Percentiles rank a stretch among this genome's conserved stretches.
phyloP scores from a whole-genome alignment of 2,888 invertebrate genomes.

The Drosophila ezoana region DNA sequence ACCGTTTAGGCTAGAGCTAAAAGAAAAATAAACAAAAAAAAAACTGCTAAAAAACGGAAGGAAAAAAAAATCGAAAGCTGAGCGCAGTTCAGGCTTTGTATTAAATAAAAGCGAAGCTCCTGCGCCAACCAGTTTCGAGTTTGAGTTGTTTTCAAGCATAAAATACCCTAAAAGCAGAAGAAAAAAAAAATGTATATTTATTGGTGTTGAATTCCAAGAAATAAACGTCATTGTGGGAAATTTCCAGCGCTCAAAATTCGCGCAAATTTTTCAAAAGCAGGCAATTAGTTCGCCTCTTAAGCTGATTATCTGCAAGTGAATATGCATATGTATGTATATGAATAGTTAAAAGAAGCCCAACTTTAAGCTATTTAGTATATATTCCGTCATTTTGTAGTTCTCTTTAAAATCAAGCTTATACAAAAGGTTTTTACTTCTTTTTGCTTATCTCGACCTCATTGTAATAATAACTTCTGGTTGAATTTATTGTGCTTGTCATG shows the following conservation, averaged over 20 bases:
- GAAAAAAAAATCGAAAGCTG: slow-evolving; percentile 39
- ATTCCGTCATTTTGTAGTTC: no score
- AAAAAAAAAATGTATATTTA: slow-evolving; percentile 28
- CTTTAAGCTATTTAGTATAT: background rate
- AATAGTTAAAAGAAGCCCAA: background rate
- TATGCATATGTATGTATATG: background rate
- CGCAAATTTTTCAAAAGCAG: slow-evolving; percentile 5
- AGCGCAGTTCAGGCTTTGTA: slow-evolving; percentile 29
- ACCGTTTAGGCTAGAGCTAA: slow-evolving; percentile 38
- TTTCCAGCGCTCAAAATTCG: slow-evolving; percentile 39
- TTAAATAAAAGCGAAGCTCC: slow-evolving; percentile 61
- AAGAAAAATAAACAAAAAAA: slow-evolving; percentile 10
- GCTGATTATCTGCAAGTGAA: slow-evolving; percentile 10
- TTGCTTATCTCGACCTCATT: background rate
- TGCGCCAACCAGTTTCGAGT: slow-evolving; percentile 56
- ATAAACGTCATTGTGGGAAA: slow-evolving; percentile 52
- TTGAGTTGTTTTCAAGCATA: slow-evolving; percentile 31
- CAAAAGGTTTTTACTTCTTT: background rate
- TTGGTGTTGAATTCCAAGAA: slow-evolving; percentile 57
- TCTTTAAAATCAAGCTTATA: no score
- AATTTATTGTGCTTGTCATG: slow-evolving; percentile 2
- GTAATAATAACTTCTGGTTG: slow-evolving; percentile 6
- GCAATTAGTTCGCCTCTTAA: background rate
- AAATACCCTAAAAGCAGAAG: slow-evolving; percentile 28
- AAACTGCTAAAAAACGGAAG: background rate